A percentile compares a stretch with the other conserved stretches of the same genome.
phyloP scores from a whole-genome alignment of 2,113 vertebrate species.

The Cyanoliseus patagonus region DNA sequence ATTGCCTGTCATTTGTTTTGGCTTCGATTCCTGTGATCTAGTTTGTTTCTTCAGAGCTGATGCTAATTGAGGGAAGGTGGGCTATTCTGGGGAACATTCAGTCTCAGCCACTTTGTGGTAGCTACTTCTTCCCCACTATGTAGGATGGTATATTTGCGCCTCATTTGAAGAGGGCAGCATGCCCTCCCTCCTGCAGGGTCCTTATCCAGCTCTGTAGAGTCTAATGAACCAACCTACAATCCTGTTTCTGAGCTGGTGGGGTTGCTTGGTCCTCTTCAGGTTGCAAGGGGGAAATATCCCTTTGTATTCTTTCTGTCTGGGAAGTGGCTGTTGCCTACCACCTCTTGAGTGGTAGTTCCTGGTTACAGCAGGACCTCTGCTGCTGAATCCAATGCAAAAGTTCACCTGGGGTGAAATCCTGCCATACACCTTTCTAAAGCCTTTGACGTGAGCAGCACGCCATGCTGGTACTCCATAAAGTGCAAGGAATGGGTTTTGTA shows the following conservation, averaged over 20 bases:
- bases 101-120: not conserved
- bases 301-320: no score
- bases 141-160: not conserved
- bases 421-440: no score
- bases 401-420: not conserved
- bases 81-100: not conserved
- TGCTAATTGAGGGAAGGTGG: not conserved
- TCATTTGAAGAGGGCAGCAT: rapidly evolving
- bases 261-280: not conserved
- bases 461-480: no score
- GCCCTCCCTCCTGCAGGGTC: not conserved
- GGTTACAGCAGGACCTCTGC: not conserved
- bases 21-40: not conserved
- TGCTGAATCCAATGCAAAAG: not conserved
- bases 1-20: not conserved
- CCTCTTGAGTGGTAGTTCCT: not conserved
- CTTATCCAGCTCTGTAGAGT: not conserved
- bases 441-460: rapidly evolving
- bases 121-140: not conserved
- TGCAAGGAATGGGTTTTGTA: not conserved
- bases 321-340: not conserved
- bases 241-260: not conserved
- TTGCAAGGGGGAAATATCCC: not conserved
- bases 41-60: not conserved
- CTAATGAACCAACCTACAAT: not conserved